phyloP scores from a whole-genome alignment of 2,797 vertebrate species.

The Dallia pectoralis region DNA sequence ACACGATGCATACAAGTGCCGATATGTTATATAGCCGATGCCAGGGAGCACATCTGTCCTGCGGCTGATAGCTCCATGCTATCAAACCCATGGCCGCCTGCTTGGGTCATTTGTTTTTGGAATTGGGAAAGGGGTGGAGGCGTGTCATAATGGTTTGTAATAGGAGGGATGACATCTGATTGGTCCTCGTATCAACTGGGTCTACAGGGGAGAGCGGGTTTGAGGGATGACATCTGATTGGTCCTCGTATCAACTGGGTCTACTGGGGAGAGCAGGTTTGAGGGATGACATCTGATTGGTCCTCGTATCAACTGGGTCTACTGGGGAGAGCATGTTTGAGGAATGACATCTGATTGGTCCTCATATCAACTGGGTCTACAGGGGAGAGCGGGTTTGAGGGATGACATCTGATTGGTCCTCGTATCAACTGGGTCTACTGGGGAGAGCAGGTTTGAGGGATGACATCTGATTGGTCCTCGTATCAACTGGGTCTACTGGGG shows the following conservation, averaged over 20 bases:
- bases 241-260: not conserved
- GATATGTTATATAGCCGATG: conserved; percentile 27
- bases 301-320: not conserved
- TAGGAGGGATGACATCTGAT: not conserved
- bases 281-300: not conserved
- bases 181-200: not conserved
- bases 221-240: not conserved
- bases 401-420: too few species aligned
- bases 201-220: not conserved
- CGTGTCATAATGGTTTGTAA: conserved; percentile 18
- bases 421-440: too few species aligned
- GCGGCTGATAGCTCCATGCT: conserved; percentile 48
- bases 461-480: too few species aligned
- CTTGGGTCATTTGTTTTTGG: conserved; percentile 22
- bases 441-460: too few species aligned
- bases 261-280: not conserved
- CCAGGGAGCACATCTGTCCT: conserved; percentile 56
- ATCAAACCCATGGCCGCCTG: conserved; percentile 23
- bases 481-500: too few species aligned
- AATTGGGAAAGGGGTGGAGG: conserved; percentile 27
- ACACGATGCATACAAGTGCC: conserved; percentile 45
- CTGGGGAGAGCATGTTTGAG: not conserved
- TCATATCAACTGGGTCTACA: not conserved
- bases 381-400: not conserved
- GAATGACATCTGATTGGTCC: not conserved